phyloP scores from a whole-genome alignment of 2,888 invertebrate genomes.

The Eristalis tenax region DNA sequence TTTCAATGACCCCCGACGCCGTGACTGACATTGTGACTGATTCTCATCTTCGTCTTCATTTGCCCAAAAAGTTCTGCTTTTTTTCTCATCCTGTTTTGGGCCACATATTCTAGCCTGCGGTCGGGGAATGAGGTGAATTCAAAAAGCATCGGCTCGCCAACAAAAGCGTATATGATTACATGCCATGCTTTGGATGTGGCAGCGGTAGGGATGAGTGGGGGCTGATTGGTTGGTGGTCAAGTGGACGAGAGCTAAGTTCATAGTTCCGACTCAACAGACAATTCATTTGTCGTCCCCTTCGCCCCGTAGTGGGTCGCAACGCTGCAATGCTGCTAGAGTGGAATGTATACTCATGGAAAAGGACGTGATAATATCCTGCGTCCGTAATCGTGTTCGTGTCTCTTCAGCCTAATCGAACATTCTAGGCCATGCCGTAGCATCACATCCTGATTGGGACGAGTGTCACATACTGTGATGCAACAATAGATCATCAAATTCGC shows the following conservation, averaged over 20 bases:
- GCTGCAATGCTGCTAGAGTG: constrained; percentile 44
- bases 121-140: constrained; percentile 11
- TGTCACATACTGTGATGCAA: constrained; percentile 74
- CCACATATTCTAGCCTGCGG: constrained; percentile 12
- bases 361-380: constrained; percentile 53
- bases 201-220: not conserved
- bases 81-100: constrained; percentile 2
- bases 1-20: constrained; percentile 30
- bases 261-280: constrained; percentile 50
- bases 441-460: constrained; percentile 71
- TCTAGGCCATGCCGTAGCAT: constrained; percentile 62
- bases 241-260: constrained; percentile 53
- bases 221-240: constrained; percentile 21
- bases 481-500: constrained; percentile 81
- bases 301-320: not conserved
- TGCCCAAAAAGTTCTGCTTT: constrained; percentile 34
- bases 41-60: constrained; percentile 26
- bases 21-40: constrained; percentile 34
- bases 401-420: constrained; percentile 63
- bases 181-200: constrained; percentile 11
- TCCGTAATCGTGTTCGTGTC: constrained; percentile 16
- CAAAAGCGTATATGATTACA: constrained; percentile 65
- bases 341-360: constrained; percentile 42
- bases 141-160: constrained; percentile 42
- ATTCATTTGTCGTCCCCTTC: constrained; percentile 40